Conservation (phyloP, 64 coral and sea anemone species). For the Pocillopora damicornis region DNA sequence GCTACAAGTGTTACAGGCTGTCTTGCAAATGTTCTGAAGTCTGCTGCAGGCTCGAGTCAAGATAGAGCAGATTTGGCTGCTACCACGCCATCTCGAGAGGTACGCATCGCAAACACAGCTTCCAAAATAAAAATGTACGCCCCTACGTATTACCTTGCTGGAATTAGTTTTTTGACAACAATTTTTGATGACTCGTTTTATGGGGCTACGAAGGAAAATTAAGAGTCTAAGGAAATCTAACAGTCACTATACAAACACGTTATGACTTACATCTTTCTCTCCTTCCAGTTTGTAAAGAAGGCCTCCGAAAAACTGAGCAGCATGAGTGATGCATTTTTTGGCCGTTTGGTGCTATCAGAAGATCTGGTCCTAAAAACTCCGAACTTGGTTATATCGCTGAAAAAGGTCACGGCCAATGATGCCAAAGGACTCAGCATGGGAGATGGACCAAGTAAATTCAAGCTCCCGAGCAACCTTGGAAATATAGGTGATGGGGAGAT, state of each 20-base stretch:
- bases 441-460: slow-evolving; percentile 14
- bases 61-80: too few species aligned
- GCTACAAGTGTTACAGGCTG: slow-evolving; percentile 1
- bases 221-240: not conserved
- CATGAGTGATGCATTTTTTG: slow-evolving; percentile 28
- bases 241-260: not conserved
- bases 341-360: slow-evolving; percentile 2
- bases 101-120: not conserved
- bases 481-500: slow-evolving; percentile 1
- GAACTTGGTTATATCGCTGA: not conserved
- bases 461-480: not conserved
- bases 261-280: not conserved
- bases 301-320: not conserved
- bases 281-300: slow-evolving; percentile 1
- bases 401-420: slow-evolving; percentile 8
- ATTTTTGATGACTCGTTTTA: too few species aligned
- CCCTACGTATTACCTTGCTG: too few species aligned
- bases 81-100: not conserved
- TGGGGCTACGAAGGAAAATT: not conserved
- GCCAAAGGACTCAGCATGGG: slow-evolving; percentile 9
- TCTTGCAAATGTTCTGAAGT: not conserved
- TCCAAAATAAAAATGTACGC: not conserved
- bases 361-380: not conserved
- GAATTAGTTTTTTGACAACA: too few species aligned
- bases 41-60: not conserved